Percentiles rank a stretch among this genome's conserved stretches.
phyloP scores from a whole-genome alignment of 2,113 vertebrate genomes.

The Nothoprocta perdicaria region DNA sequence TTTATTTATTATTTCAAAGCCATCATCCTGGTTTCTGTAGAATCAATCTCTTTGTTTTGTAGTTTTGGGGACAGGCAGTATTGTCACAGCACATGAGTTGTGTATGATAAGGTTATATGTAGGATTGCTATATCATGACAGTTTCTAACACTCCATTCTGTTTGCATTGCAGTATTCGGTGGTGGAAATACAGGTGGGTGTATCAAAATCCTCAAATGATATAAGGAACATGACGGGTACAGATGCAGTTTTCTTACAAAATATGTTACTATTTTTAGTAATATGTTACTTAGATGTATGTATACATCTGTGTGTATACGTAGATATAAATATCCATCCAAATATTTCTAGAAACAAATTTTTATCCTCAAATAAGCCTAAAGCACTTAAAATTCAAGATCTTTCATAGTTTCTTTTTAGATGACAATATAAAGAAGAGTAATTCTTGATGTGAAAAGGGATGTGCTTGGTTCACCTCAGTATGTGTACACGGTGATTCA shows the following conservation, averaged over 20 bases:
- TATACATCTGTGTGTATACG: neutral
- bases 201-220: neutral
- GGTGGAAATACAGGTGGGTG: constrained; percentile 66
- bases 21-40: neutral
- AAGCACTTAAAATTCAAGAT: neutral
- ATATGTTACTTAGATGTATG: too few species aligned
- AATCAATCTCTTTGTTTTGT: neutral
- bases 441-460: neutral
- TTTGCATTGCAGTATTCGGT: constrained; percentile 59
- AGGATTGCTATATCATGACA: neutral
- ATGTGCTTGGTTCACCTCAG: neutral
- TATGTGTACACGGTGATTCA: neutral
- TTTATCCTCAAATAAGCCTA: neutral
- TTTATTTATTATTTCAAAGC: neutral
- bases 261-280: neutral
- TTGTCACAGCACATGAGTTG: neutral
- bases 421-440: neutral
- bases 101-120: neutral
- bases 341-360: neutral
- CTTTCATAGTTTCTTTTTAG: neutral
- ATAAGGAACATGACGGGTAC: neutral
- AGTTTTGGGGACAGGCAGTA: neutral
- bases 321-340: neutral
- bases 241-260: neutral
- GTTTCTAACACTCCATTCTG: constrained; percentile 15